A percentile compares a stretch with the other conserved stretches of the same genome.
phyloP scores from a whole-genome alignment of 2,888 invertebrate genomes.

The Zygothrica quintamaculata region DNA sequence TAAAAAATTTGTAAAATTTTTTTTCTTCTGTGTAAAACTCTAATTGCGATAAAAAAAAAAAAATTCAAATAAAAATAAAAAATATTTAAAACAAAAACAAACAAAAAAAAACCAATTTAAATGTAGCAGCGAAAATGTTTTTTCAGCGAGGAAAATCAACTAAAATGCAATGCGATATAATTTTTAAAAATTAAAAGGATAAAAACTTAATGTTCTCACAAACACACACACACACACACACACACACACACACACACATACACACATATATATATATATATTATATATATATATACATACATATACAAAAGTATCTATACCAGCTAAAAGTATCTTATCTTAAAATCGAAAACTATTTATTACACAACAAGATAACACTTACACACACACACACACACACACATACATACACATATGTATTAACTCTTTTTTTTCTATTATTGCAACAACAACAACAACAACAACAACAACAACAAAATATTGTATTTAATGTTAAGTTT shows the following conservation, averaged over 20 bases:
- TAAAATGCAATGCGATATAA: conserved; percentile 77
- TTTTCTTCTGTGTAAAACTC: conserved; percentile 75
- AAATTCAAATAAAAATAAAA: conserved; percentile 39
- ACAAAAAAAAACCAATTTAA: too few relatives aligned
- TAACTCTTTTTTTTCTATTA: conserved; percentile 65
- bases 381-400: conserved; percentile 39
- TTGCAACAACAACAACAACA: conserved; percentile 50
- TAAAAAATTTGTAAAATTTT: conserved; percentile 78
- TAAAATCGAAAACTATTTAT: conserved; percentile 72
- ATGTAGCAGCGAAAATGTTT: conserved; percentile 55
- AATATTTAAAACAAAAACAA: conserved; percentile 19
- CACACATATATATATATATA: conserved; percentile 39
- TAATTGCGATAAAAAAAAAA: conserved; percentile 64
- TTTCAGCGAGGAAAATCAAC: conserved; percentile 18
- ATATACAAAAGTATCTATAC: conserved; percentile 68
- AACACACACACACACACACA: conserved; percentile 30
- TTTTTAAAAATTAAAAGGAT: conserved; percentile 63
- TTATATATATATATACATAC: conserved; percentile 24
- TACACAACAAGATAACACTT: conserved; percentile 37
- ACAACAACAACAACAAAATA: conserved; percentile 69
- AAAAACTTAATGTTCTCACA: conserved; percentile 70
- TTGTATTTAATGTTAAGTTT: conserved; percentile 80
- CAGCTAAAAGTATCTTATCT: conserved; percentile 74
- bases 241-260: conserved; percentile 21
- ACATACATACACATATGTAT: conserved; percentile 66